Conservation (phyloP, 2,113 vertebrate species). For the Menidia beryllina region DNA sequence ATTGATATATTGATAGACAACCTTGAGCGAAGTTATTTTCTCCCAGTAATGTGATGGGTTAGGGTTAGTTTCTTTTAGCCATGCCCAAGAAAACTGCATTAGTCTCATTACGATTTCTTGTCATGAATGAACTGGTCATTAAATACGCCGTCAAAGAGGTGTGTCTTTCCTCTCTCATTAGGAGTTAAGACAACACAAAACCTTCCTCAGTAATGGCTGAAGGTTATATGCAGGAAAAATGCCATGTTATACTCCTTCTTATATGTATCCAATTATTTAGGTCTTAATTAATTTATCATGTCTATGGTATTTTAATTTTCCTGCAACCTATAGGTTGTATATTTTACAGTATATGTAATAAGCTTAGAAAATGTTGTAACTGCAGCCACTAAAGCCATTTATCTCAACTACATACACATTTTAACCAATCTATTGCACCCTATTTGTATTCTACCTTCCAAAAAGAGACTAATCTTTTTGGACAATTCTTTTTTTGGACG, state of each 20-base stretch:
- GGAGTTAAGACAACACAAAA: constrained; percentile 16
- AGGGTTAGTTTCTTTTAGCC: no score
- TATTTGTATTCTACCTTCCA: no score
- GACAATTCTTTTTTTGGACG: not conserved
- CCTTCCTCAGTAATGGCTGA: constrained; percentile 6
- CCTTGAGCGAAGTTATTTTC: constrained; percentile 66
- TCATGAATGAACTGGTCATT: constrained; percentile 70
- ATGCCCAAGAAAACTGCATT: constrained; percentile 59
- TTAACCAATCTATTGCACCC: no score
- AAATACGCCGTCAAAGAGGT: constrained; percentile 77
- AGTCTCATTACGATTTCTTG: constrained; percentile 73
- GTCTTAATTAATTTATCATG: constrained; percentile 44
- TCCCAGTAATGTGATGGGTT: constrained; percentile 67
- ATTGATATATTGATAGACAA: no score
- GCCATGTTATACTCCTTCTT: constrained; percentile 38
- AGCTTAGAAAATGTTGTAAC: constrained; percentile 7
- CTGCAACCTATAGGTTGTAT: constrained; percentile 14
- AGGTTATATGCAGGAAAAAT: constrained; percentile 12
- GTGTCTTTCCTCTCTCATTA: constrained; percentile 45
- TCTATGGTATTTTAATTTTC: constrained; percentile 36
- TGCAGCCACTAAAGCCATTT: not conserved
- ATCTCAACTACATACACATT: not conserved
- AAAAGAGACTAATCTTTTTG: constrained; percentile 5
- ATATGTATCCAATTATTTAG: constrained; percentile 49
- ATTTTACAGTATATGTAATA: constrained; percentile 1